A percentile compares a stretch with the other conserved stretches of the same genome.
Conservation (phyloP, 1,140 invertebrate species). For the Drosophila nebulosa region DNA sequence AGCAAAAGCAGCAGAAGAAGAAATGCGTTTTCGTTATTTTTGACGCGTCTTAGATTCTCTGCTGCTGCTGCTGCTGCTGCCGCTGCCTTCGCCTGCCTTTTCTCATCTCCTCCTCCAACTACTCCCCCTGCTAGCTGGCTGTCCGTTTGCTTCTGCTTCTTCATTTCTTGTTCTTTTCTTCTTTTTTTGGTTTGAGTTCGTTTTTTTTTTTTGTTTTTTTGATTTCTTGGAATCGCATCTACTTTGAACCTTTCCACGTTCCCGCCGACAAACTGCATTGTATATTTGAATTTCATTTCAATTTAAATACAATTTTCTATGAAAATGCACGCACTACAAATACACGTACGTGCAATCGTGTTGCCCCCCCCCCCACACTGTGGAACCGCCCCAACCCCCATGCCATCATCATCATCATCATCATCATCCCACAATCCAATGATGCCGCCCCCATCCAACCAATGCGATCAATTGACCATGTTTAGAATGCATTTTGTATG, state of each 20-base stretch:
- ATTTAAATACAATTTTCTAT: slow-evolving; percentile 80
- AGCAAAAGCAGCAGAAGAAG: slow-evolving; percentile 42
- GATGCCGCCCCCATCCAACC: background rate
- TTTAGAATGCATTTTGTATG: slow-evolving; percentile 41
- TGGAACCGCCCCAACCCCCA: background rate
- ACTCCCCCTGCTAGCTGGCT: background rate
- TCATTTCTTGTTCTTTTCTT: slow-evolving; percentile 15
- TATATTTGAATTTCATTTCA: slow-evolving; percentile 78
- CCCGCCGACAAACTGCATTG: slow-evolving; percentile 55
- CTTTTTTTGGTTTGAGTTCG: slow-evolving; percentile 8
- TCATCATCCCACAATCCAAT: background rate
- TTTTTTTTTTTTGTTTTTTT: slow-evolving; percentile 49
- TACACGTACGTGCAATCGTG: slow-evolving; percentile 50
- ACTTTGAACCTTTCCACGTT: slow-evolving; percentile 71
- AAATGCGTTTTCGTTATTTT: slow-evolving; percentile 71
- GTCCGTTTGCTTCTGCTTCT: slow-evolving; percentile 8
- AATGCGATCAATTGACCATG: slow-evolving; percentile 35
- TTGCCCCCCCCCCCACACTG: slow-evolving; percentile 1
- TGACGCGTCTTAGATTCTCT: slow-evolving; percentile 74
- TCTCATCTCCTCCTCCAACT: background rate
- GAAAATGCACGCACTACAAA: slow-evolving; percentile 75
- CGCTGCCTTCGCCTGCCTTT: background rate
- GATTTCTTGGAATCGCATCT: slow-evolving; percentile 74
- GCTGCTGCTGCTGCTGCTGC: slow-evolving; percentile 4
- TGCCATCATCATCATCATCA: too few species aligned